phyloP scores from a whole-genome alignment of 2,888 invertebrate species.

The Ganaspis brasiliensis region DNA sequence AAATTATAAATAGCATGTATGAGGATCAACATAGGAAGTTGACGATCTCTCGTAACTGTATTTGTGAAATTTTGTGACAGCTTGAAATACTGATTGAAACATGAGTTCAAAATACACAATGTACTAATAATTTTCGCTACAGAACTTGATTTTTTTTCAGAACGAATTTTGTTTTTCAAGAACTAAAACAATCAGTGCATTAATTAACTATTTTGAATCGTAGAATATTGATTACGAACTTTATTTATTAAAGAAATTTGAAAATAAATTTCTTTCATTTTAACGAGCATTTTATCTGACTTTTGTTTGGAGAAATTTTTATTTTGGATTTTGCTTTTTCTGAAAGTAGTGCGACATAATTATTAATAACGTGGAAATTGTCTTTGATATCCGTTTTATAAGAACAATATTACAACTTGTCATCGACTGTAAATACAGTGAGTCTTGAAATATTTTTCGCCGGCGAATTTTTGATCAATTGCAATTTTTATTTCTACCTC shows the following conservation, averaged over 20 bases:
- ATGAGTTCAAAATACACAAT: not conserved
- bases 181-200: too few relatives aligned
- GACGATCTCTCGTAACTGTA: not conserved
- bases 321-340: too few relatives aligned
- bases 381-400: not conserved
- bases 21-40: not conserved
- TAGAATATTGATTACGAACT: too few relatives aligned
- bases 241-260: too few relatives aligned
- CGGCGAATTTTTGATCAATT: not conserved
- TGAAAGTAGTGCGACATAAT: not conserved
- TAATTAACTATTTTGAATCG: too few relatives aligned
- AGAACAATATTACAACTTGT: not conserved
- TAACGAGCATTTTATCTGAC: too few relatives aligned
- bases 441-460: not conserved
- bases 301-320: too few relatives aligned
- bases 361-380: not conserved
- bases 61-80: slow-evolving; percentile 8
- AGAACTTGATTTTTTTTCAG: too few relatives aligned
- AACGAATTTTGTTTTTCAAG: too few relatives aligned
- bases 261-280: too few relatives aligned
- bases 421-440: slow-evolving; percentile 27
- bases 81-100: not conserved
- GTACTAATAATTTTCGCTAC: too few relatives aligned
- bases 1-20: slow-evolving; percentile 26
- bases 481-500: slow-evolving; percentile 20